Base-by-base conservation (phyloP, 2,797 vertebrate genomes). In the Rhabdophis nuchalis region DNA sequence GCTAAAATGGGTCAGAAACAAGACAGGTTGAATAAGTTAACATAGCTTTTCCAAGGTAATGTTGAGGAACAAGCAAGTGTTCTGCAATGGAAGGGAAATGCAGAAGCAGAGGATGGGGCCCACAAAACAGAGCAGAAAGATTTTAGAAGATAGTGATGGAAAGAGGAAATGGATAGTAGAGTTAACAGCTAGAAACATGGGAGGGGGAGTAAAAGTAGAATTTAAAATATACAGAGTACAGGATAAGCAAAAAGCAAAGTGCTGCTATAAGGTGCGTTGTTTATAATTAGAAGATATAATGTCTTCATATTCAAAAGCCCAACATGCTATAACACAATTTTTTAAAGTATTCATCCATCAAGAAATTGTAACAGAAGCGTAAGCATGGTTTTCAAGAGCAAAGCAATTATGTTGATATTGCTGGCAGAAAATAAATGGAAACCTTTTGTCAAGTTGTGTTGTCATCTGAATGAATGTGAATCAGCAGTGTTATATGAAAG, bases 361-460 rank as follows among this genome's bases (percentile, higher is more conserved):
- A 72, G 13, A 86, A 64, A 90, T 32, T 54, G 52, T 32, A 64
- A 68, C 58, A 89, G 60, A 87, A 11, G 60, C 82, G 32, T 85
- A 56, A 29, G 56, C 20, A 46, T 89, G 52, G 25, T 86, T 61
- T 86, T 86, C 57, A 86, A 54, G 87, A 64, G 50, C 16, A 85
- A 82, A 20, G 27, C n/a, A 72, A n/a, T 86, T 90, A 68, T 87
- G 27, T 60, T 58, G 89, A 36, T 58, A 50, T 90, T 90, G 82
- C 60, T 50, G 12, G 60, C 56, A 87, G 85, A 57, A 92, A 90
- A 64, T 54, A 50, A 90, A 77, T 87, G 53, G 57, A 61, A 90
- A 68, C 53, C 89, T 92, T 87, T 90, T 92, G 61, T 92, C 89
- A 90, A 64, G 58, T 60, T 88, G 54, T 77, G 20, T 87, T 92